phyloP scores from a whole-genome alignment of 2,797 vertebrate species.

The Yasuhikotakia modesta region DNA sequence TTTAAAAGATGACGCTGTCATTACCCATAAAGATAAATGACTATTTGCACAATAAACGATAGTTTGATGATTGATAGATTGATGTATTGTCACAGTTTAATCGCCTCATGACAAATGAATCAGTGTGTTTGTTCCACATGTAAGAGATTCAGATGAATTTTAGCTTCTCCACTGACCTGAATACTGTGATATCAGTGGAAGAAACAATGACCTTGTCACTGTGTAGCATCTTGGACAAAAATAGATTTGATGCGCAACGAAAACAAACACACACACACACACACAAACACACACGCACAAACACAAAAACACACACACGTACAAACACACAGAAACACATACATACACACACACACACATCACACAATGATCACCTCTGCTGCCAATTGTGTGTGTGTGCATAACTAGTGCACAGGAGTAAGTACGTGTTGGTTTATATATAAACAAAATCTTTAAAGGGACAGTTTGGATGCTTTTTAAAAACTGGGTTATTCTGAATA shows the following conservation, averaged over 20 bases:
- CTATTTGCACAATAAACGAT: not conserved
- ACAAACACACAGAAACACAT: too few relatives aligned
- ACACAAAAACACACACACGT: too few relatives aligned
- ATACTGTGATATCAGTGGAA: not conserved
- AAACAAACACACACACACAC: not conserved
- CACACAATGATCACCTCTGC: conserved; percentile 15
- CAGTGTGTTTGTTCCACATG: not conserved
- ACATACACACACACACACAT: too few relatives aligned
- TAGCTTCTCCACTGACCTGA: not conserved
- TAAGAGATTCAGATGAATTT: not conserved
- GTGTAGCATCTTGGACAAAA: not conserved
- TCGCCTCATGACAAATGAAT: not conserved
- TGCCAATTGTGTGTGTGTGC: conserved; percentile 23
- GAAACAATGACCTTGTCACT: not conserved
- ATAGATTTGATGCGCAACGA: not conserved
- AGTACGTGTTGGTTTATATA: too few relatives aligned
- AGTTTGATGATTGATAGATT: too few relatives aligned
- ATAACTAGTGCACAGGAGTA: too few relatives aligned
- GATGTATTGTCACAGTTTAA: not conserved
- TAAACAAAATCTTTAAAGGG: too few relatives aligned
- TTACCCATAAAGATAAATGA: conserved; percentile 36
- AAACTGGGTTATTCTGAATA: not conserved
- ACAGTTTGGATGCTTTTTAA: not conserved
- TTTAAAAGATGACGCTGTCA: conserved; percentile 13
- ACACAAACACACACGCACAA: not conserved